Evolutionary conservation across 2,113 vertebrate species (phyloP), one percentile per base, ranked within the genome.

Genomic region (Bothrops jararaca): DNA sequence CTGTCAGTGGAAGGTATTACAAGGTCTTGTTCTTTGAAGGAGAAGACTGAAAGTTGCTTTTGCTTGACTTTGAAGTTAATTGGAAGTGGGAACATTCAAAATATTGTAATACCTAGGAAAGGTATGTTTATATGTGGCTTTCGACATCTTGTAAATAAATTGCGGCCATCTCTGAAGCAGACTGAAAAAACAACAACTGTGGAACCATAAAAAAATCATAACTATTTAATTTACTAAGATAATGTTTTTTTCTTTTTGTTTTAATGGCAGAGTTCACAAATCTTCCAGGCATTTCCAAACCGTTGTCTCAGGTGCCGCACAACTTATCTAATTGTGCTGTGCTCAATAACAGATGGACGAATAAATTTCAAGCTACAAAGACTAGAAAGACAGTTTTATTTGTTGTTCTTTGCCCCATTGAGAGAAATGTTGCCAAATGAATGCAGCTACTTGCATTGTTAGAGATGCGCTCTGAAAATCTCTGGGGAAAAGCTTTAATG

Each of bases 61-160:
- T 64, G 86, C 85, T 50, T 60, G 53, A 3, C 92, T 90, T 93
- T 58, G 88, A 90, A 92, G 86, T 89, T 89, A 92, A 80, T 92
- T 89, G 87, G 91, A 56, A 89, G 58, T 50, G 64, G 92, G 92
- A 86, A 24, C 26, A 64, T 90, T 86, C 39, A 50, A 56, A 86
- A 42, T 24, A 52, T 34, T 60, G 12, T 53, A 85, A 29, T 20
- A 57, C 18, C 39, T 54, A 54, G 12, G 34, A 92, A 92, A 48
- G 20, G 22, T n/a, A 15, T 80, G 8, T 24, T 6, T 54, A 15
- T 92, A 7, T 26, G 52, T 20, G 52, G 24, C 10, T 85, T 57
- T 74, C 22, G 52, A n/a, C 80, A 3, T 18, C 29, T 26, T 23
- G 54, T 52, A 3, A 13, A 52, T 86, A n/a, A 85, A 57, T 26